phyloP scores from a whole-genome alignment of 2,113 vertebrate species.

The Balaeniceps rex region DNA sequence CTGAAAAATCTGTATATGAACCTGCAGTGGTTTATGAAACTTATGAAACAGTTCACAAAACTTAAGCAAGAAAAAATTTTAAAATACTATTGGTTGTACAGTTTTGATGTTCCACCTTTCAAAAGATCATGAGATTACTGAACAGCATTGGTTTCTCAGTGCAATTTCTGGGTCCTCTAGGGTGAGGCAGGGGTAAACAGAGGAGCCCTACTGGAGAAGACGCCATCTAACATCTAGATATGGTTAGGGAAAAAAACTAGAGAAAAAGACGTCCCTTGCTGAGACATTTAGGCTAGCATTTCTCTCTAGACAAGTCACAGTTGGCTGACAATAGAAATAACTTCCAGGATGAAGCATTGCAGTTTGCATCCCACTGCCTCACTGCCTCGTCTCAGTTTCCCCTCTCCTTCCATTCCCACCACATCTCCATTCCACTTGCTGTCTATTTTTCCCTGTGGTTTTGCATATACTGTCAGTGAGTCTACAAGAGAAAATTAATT shows the following conservation, averaged over 20 bases:
- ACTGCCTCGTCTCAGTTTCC: neutral
- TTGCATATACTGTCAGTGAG: neutral
- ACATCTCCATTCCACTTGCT: neutral
- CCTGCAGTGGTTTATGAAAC: neutral
- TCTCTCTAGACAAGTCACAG: neutral
- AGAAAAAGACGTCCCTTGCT: neutral
- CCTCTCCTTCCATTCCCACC: neutral
- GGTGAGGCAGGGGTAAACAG: neutral
- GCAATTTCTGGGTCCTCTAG: neutral
- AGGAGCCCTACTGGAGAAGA: neutral
- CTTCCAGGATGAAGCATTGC: neutral
- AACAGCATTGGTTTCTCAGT: neutral
- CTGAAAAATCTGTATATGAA: neutral
- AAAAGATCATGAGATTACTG: neutral
- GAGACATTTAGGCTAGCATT: neutral
- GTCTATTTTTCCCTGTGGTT: neutral
- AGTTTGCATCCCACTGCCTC: neutral
- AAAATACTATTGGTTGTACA: neutral
- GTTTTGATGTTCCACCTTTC: neutral
- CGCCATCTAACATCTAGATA: neutral
- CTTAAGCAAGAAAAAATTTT: neutral
- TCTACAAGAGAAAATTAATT: neutral
- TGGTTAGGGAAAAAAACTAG: neutral
- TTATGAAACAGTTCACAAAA: neutral
- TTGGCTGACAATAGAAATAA: neutral